Percentiles rank a stretch among this genome's conserved stretches.
Conservation (phyloP, 2,797 vertebrate genomes). For the Platyrinchus mystaceus region DNA sequence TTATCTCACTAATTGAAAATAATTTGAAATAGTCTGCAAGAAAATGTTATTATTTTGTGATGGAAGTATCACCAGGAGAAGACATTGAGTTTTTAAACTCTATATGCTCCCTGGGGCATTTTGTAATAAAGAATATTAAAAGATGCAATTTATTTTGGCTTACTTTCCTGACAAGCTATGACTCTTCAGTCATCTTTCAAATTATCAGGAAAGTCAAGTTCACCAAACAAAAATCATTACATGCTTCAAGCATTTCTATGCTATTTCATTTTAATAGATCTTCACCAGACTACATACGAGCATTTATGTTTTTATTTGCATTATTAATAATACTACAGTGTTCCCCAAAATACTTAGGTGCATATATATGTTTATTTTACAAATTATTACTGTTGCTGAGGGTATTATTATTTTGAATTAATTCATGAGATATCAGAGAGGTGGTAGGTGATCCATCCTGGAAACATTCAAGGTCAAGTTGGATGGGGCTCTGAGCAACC, state of each 20-base stretch:
- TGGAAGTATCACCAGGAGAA: background rate
- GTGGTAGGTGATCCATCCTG: background rate
- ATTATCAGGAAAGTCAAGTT: background rate
- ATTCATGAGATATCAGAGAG: background rate
- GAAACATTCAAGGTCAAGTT: background rate
- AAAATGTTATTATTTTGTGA: conserved; percentile 3
- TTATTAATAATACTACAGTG: background rate
- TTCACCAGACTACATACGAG: background rate
- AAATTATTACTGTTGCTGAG: background rate
- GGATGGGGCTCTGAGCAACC: background rate
- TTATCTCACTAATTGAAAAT: conserved; percentile 1
- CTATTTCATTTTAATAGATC: background rate
- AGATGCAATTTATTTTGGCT: background rate
- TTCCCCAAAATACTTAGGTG: background rate
- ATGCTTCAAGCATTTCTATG: background rate
- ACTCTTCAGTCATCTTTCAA: background rate
- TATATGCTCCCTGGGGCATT: background rate
- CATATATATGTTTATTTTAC: background rate
- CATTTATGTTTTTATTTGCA: background rate
- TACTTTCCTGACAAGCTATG: background rate
- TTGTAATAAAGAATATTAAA: background rate
- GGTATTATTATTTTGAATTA: background rate
- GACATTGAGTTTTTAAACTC: background rate
- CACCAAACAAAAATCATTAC: background rate
- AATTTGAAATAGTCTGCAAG: background rate